phyloP scores from a whole-genome alignment of 1,140 invertebrate genomes.

The Zaprionus taronus region DNA sequence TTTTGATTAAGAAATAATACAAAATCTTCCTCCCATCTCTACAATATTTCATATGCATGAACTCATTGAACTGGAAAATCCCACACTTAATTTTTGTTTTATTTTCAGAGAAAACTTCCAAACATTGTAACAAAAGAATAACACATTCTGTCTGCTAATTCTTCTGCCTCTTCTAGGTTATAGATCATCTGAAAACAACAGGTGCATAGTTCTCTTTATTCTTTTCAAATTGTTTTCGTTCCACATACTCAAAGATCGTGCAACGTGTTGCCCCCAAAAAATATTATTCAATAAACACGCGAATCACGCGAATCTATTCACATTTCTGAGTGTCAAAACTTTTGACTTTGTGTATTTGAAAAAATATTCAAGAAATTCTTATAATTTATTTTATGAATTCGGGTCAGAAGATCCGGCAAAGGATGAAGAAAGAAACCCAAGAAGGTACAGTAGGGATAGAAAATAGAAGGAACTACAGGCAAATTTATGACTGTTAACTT shows the following conservation, averaged over 20 bases:
- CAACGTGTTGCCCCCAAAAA: conserved; percentile 18
- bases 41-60: neutral
- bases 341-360: conserved; percentile 22
- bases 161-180: neutral
- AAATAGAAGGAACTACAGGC: neutral
- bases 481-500: no score
- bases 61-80: neutral
- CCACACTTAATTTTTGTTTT: neutral
- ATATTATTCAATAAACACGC: conserved; percentile 42
- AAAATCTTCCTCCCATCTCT: neutral
- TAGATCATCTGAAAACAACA: conserved; percentile 20
- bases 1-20: neutral
- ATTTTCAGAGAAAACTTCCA: no score
- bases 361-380: conserved; percentile 18
- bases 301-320: conserved; percentile 9
- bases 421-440: neutral
- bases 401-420: conserved; percentile 7
- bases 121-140: conserved; percentile 4
- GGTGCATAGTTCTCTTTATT: conserved; percentile 21
- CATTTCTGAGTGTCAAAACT: conserved; percentile 21
- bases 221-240: conserved; percentile 7
- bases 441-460: neutral
- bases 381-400: conserved; percentile 25
- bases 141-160: neutral
- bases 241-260: conserved; percentile 8